Conservation (phyloP, 2,888 invertebrate species). For the Agonopterix subpropinquella region DNA sequence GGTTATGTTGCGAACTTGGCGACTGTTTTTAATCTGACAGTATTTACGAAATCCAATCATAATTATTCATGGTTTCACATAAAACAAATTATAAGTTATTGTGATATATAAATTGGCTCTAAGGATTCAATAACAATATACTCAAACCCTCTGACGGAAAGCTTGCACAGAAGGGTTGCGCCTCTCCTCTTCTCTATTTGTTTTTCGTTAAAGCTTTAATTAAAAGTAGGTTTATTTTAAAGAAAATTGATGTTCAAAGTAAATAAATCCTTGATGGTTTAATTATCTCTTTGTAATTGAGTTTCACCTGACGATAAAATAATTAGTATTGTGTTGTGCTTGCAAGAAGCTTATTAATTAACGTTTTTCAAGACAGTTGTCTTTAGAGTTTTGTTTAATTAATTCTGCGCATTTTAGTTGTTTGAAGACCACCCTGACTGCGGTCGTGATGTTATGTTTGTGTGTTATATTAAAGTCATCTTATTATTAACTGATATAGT, state of each 20-base stretch:
- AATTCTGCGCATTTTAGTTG: no score
- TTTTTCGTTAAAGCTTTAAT: slow-evolving; percentile 72
- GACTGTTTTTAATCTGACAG: no score
- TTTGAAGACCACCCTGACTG: no score
- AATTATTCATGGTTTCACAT: neutral
- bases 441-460: no score
- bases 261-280: slow-evolving; percentile 71
- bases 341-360: slow-evolving; percentile 36
- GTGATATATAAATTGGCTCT: slow-evolving; percentile 17
- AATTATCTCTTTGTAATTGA: slow-evolving; percentile 72
- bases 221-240: slow-evolving; percentile 72
- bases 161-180: slow-evolving; percentile 54
- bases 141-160: slow-evolving; percentile 30
- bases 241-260: slow-evolving; percentile 72
- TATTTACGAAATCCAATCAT: neutral
- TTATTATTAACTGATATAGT: no score
- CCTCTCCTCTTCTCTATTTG: slow-evolving; percentile 58
- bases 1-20: no score
- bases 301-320: slow-evolving; percentile 64
- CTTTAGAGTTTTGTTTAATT: no score
- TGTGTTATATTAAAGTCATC: no score
- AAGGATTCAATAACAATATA: slow-evolving; percentile 22
- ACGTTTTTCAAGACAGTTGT: slow-evolving; percentile 5
- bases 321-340: slow-evolving; percentile 45
- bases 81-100: slow-evolving; percentile 10